Evolutionary conservation across 1,140 invertebrate genomes (phyloP), one percentile per base, ranked within the genome.

Genomic region (Plectrocnemia conspersa): DNA sequence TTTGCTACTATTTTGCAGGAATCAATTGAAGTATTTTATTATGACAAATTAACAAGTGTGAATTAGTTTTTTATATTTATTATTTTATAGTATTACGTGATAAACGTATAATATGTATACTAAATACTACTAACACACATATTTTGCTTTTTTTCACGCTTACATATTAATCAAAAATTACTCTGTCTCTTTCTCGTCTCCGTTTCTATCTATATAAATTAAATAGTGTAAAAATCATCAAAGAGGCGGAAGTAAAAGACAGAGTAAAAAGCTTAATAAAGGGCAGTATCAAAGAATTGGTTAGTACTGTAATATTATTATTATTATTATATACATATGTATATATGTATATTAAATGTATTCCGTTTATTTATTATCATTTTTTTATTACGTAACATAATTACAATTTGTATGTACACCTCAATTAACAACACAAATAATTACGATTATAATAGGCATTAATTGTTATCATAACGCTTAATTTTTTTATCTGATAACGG

Each of bases 201-300:
- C 13, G 27, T 18, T 35, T 35, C 18, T 36, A 13, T 5, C 19
- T 32, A 7, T 50, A 38, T 32, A 2, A 38, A 24, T n/a, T 35
- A 23, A 50, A 3, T 50, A 79, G 70, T 70, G 74, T 72, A 82
- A 77, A 78, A 83, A 81, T 50, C n/a, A n/a, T n/a, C 50, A 55
- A 48, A 49, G 59, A 25, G 45, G 27, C 33, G 59, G 59, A 3
- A 61, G 59, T 47, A 61, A 57, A 38, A 61, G 59, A 58, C 59
- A 72, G 66, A 67, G 66, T 29, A 59, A 56, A 41, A 70, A 68
- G 35, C 63, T 65, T 24, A 68, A 83, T 72, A 85, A 82, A 79
- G 83, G 85, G 73, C 80, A 85, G 68, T 88, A 88, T 77, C 85
- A 88, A 72, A 80, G 86, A 74, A 84, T 88, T 80, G 85, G 86